These are phyloP conservation scores for Catocala nupta DNA, from an alignment of 2,888 invertebrate species.

Conservation along the genomic window DNA sequence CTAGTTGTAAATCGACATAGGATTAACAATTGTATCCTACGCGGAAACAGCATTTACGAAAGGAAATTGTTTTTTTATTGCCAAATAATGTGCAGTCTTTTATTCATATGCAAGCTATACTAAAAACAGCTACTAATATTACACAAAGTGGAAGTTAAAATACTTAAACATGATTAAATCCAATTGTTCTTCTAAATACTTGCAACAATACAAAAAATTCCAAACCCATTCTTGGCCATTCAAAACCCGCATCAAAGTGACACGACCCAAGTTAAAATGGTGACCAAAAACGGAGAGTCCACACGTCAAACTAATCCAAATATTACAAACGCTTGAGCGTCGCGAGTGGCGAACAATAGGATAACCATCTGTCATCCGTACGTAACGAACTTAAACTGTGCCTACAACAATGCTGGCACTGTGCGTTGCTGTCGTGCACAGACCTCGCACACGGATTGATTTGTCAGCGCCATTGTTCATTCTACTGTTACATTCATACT, in stretches of 20 bases:
- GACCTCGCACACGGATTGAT: slow-evolving; percentile 52
- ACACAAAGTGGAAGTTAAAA: too few relatives aligned
- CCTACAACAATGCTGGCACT: slow-evolving; percentile 62
- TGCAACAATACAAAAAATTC: slow-evolving; percentile 15
- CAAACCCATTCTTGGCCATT: slow-evolving; percentile 24
- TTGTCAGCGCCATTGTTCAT: slow-evolving; percentile 53
- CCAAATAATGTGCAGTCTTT: too few relatives aligned
- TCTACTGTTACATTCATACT: slow-evolving; percentile 50
- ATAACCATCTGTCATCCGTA: slow-evolving; percentile 75
- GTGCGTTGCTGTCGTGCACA: slow-evolving; percentile 41
- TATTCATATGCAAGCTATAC: too few relatives aligned
- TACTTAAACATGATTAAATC: too few relatives aligned
- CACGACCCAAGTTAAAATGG: slow-evolving; percentile 47
- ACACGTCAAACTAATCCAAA: slow-evolving; percentile 56
- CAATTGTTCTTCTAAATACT: too few relatives aligned
- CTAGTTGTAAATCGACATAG: too few relatives aligned
- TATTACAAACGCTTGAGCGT: slow-evolving; percentile 55
- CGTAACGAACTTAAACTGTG: slow-evolving; percentile 73
- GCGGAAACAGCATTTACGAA: too few relatives aligned
- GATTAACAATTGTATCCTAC: too few relatives aligned
- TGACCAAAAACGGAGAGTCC: slow-evolving; percentile 51
- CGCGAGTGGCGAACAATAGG: slow-evolving; percentile 66
- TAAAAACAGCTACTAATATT: too few relatives aligned
- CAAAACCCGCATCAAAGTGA: slow-evolving; percentile 50
- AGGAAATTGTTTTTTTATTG: too few relatives aligned